Evolutionary conservation across 2,113 vertebrate genomes (phyloP).

Genomic region (Tragelaphus buxtoni): DNA sequence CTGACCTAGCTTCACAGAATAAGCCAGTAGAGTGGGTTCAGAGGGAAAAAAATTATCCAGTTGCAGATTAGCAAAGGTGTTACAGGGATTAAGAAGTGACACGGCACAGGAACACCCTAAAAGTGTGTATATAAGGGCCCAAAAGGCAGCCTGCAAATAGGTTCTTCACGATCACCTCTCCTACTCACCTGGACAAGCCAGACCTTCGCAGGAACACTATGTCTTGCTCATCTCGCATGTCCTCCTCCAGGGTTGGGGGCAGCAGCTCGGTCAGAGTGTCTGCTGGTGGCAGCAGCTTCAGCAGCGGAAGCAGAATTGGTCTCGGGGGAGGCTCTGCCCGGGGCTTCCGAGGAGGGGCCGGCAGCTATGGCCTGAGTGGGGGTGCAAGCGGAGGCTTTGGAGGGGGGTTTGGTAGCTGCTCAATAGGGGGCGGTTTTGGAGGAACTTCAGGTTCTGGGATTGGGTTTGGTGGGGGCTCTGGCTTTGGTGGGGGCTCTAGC

Average conservation of each 20-base stretch:
- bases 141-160: background rate
- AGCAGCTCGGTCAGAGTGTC: slow-evolving; percentile 54
- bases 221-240: slow-evolving; percentile 44
- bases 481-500: slow-evolving; percentile 12
- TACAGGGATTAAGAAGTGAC: slow-evolving; percentile 57
- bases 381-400: slow-evolving; percentile 21
- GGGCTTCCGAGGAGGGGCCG: slow-evolving; percentile 38
- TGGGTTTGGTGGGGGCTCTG: background rate
- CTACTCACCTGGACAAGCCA: background rate
- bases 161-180: background rate
- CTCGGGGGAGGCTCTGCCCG: slow-evolving; percentile 33
- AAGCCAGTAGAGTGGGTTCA: slow-evolving; percentile 48
- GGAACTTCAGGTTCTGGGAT: background rate
- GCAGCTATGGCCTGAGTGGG: slow-evolving; percentile 45
- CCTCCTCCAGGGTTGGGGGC: slow-evolving; percentile 66
- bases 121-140: slow-evolving; percentile 54
- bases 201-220: background rate
- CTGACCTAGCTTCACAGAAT: slow-evolving; percentile 57
- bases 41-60: slow-evolving; percentile 54
- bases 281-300: slow-evolving; percentile 26
- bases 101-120: slow-evolving; percentile 59
- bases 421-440: background rate
- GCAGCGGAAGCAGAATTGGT: slow-evolving; percentile 47
- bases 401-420: slow-evolving; percentile 40
- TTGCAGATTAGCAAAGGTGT: slow-evolving; percentile 62